Evolutionary conservation across 2,113 vertebrate genomes (phyloP).

Genomic region (Fregetta grallaria): DNA sequence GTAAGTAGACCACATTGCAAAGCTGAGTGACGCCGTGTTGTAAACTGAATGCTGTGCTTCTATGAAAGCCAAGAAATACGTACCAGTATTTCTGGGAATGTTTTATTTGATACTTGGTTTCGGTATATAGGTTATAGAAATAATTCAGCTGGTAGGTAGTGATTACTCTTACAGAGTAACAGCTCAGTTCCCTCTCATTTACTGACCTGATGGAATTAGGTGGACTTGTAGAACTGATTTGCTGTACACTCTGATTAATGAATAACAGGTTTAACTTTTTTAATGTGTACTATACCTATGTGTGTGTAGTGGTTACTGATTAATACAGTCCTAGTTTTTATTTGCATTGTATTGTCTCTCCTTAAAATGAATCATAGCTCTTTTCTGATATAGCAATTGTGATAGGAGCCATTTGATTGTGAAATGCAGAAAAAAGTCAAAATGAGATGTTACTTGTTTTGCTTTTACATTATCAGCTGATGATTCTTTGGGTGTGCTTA

Average conservation of each 20-base stretch:
- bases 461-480: neutral
- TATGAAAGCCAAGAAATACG: neutral
- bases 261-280: neutral
- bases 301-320: slow-evolving; percentile 44
- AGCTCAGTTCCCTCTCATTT: neutral
- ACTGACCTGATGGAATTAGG: neutral
- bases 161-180: neutral
- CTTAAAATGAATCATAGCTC: neutral
- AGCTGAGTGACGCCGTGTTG: neutral
- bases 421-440: neutral
- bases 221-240: neutral
- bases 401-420: neutral
- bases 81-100: neutral
- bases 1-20: neutral
- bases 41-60: neutral
- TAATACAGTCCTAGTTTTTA: neutral
- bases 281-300: neutral
- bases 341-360: neutral
- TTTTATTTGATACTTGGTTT: neutral
- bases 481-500: neutral
- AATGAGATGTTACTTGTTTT: neutral
- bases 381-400: neutral
- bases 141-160: neutral
- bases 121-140: neutral
- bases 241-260: neutral